Base-by-base conservation (phyloP, 1,140 invertebrate genomes). In the Listronotus bonariensis region DNA sequence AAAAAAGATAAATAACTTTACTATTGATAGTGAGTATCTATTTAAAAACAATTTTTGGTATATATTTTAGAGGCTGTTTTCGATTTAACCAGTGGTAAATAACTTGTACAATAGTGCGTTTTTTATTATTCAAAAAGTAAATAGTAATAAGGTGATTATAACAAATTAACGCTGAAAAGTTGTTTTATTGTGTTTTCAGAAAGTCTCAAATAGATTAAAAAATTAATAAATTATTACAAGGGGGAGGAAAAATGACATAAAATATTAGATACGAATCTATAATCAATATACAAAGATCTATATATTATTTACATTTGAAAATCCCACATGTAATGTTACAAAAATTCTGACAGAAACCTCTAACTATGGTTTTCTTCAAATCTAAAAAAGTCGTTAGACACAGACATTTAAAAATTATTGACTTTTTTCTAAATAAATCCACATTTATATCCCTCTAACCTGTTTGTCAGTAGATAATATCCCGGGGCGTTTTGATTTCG, bases 401-500 rank as follows among this genome's bases (percentile, higher is more conserved):
- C 76, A 78, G 70, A 77, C 75, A 78, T 73, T 67, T 36, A 77
- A 65, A 59, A 67, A 72, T 74, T 70, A 72, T 72, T 68, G 65
- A 75, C 61, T 66, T 55, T 57, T 71, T 68, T 45, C 62, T 59
- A 43, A 56, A 45, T 58, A 65, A 68, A 53, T 67, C 55, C 14
- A 67, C 62, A 68, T 67, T 61, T 68, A 71, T 62, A 54, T 68
- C 72, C 59, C 64, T 71, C 76, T 77, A 78, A 84, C 83, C 82
- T 84, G 82, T 78, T 81, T 83, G 20, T 77, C 77, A 65, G 67
- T 38, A 69, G 80, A 78, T 78, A 83, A 80, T 80, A 81, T 80
- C 68, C 81, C 82, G 52, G 82, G 81, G 72, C 81, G 80, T 67
- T 75, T 73, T 73, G 72, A 76, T 72, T 81, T 83, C 76, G 74